phyloP scores from a whole-genome alignment of 2,888 invertebrate species.

The Diachrysia chrysitis region DNA sequence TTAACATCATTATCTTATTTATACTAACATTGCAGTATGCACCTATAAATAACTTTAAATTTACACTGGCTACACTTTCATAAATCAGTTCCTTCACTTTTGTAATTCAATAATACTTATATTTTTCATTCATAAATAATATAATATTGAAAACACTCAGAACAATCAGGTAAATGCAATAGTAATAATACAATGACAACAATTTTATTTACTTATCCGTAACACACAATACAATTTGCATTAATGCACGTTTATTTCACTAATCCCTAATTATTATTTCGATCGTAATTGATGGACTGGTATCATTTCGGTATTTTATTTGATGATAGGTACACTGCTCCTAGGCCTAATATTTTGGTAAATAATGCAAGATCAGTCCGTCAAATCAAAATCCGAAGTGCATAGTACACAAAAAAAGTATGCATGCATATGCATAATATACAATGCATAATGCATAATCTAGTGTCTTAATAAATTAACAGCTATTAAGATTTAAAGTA shows the following conservation, averaged over 20 bases:
- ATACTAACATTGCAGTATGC: conserved; percentile 51
- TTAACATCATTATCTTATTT: conserved; percentile 40
- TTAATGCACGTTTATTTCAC: conserved; percentile 54
- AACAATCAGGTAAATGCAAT: conserved; percentile 57
- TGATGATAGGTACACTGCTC: conserved; percentile 30
- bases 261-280: conserved; percentile 33
- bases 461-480: conserved; percentile 19
- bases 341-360: conserved; percentile 42
- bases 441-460: conserved; percentile 21
- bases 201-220: conserved; percentile 66
- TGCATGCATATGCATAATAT: conserved; percentile 14
- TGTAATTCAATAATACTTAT: conserved; percentile 28
- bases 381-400: conserved; percentile 7
- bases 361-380: background rate
- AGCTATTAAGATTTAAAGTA: conserved; percentile 14
- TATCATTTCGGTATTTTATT: conserved; percentile 12
- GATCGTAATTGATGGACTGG: conserved; percentile 40
- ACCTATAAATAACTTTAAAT: conserved; percentile 39
- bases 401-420: background rate
- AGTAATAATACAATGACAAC: conserved; percentile 66
- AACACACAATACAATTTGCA: conserved; percentile 75
- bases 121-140: conserved; percentile 45
- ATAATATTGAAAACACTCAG: conserved; percentile 59
- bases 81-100: conserved; percentile 50
- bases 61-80: conserved; percentile 29